Base-by-base conservation (phyloP, 2,888 invertebrate species). In the Pecten maximus region DNA sequence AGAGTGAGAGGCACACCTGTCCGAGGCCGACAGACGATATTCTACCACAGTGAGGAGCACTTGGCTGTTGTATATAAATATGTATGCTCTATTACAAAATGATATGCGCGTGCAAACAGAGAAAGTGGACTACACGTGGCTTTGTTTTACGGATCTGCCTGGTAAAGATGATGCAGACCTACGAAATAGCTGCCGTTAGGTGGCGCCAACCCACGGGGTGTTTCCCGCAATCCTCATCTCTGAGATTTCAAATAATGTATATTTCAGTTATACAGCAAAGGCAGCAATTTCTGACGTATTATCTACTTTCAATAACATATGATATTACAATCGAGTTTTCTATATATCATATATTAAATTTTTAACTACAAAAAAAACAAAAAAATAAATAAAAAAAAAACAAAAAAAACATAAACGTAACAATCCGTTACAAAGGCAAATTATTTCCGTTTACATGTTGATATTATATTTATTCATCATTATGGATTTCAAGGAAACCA, bases 71-170 rank as follows among this genome's bases (percentile, higher is more conserved):
- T 74, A 74, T 74, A 74, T 74, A 35, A 74, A 74, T 35, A 74
- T 74, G 35, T 35, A 74, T 35, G 74, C 74, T 74, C 74, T 74
- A 35, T 74, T 74, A 74, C 74, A 74, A 74, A 74, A 74, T 74
- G 10, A 74, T 28, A 19, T 19, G 74, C 35, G 74, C 74, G 35
- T 74, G 74, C 35, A 74, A 35, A 74, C 28, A 74, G 28, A 74
- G 74, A 35, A 35, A 74, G 28, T 0, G 35, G 74, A 74, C 28
- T 74, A 74, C 35, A 74, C 74, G 28, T 12, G 74, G 74, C 28
- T 74, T 74, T 74, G 35, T 28, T 74, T 35, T 74, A 15, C 74
- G 23, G 35, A 74, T 35, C 28, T 74, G 74, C 35, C 35, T 74
- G 10, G 74, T 28, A 74, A 35, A 74, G 10, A 74, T 74, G 35